Base-by-base conservation (phyloP, 2,113 vertebrate genomes). In the Bos indicus region DNA sequence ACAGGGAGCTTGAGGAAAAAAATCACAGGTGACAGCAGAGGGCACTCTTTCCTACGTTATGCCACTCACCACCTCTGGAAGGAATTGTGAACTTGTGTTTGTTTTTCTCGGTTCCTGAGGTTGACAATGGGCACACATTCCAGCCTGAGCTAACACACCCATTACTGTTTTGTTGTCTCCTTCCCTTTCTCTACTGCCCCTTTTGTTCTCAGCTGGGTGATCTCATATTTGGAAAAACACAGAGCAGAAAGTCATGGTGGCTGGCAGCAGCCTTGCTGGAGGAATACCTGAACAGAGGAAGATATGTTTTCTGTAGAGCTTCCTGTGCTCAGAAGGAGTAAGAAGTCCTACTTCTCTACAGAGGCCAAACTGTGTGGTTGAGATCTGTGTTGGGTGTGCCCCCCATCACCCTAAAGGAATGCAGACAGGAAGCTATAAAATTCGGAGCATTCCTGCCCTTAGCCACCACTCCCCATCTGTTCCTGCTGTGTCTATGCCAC, bases 31-130 rank as follows among this genome's bases (percentile, higher is more conserved):
- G 62, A 91, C 98, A 98, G 96, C 83, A 97, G 97, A 97, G 97
- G 96, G 97, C 97, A 54, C 98, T 64, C 96, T 97, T 94, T 19
- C 54, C 96, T 88, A 15, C 52, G 10, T 40, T 82, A 84, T 60
- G 48, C 13, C 30, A 8, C 51, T 23, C 1, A 0, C 43, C 17
- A 30, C 21, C 51, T n/a, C 1, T 1, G 57, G 85, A 30, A 51
- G 88, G 77, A 77, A 88, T 81, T 89, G 26, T 51, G 78, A 43
- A 40, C 85, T 74, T 9, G 33, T 12, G 43, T 52, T 94, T 95
- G 77, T 88, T 95, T 97, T 93, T 89, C 97, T 95, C 64, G 30
- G 89, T 97, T 98, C 40, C 96, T 91, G 33, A 48, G 19, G 14
- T 71, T 85, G 94, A 97, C 83, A 88, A 80, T 46, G 91, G 78